phyloP scores from a whole-genome alignment of 2,113 vertebrate species.

The Geococcyx californianus region DNA sequence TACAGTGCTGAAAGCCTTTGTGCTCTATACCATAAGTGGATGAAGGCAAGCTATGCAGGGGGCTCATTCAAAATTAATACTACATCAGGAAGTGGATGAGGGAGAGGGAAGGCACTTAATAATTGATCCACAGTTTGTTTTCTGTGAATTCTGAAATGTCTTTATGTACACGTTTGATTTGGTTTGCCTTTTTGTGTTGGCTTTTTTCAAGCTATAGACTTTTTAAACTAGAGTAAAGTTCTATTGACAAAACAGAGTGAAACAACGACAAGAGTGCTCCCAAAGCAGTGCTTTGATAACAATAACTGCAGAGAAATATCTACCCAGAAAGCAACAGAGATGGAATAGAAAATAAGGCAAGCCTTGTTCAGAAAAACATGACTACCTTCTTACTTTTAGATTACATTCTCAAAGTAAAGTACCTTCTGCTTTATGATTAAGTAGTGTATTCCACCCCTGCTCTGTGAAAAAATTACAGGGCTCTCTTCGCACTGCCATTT shows the following conservation, averaged over 20 bases:
- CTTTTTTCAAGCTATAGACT: background rate
- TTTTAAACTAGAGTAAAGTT: background rate
- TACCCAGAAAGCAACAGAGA: background rate
- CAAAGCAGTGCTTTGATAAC: background rate
- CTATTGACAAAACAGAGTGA: background rate
- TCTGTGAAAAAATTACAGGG: background rate
- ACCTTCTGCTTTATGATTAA: background rate
- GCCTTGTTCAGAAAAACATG: background rate
- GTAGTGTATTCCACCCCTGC: background rate
- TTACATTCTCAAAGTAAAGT: background rate
- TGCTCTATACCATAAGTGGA: background rate
- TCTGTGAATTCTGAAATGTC: background rate
- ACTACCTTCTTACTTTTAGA: background rate
- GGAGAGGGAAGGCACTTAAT: constrained; percentile 2
- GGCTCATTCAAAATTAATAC: constrained; percentile 58
- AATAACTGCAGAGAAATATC: background rate
- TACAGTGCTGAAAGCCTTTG: constrained; percentile 8
- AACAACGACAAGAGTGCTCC: background rate
- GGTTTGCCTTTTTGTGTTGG: background rate
- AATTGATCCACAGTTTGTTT: constrained; percentile 7
- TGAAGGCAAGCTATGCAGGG: background rate
- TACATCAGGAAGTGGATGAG: background rate
- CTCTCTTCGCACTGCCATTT: background rate
- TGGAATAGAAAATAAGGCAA: background rate
- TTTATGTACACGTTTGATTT: background rate